A percentile compares a stretch with the other conserved stretches of the same genome.
Evolutionary conservation across 2,113 vertebrate species (phyloP).

Genomic region (Pangasianodon gigas): DNA sequence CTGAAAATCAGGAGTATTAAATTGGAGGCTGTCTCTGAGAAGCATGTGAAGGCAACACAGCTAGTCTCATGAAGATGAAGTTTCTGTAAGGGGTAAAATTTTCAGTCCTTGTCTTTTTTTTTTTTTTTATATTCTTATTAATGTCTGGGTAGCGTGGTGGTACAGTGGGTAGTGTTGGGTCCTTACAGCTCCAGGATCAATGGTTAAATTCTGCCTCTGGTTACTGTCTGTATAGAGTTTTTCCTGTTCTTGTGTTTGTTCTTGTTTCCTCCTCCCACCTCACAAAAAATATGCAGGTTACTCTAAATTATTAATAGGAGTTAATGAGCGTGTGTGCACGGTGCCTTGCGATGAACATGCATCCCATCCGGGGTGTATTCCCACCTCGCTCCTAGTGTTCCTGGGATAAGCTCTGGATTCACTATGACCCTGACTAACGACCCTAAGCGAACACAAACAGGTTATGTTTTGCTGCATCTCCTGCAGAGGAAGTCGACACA

Average conservation of each 20-base stretch:
- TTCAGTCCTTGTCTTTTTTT: not conserved
- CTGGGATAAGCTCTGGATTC: not conserved
- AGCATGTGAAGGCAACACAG: constrained; percentile 35
- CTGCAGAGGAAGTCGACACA: not conserved
- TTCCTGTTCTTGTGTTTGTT: not conserved
- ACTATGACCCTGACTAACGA: not conserved
- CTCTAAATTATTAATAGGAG: not conserved
- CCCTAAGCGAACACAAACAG: not conserved
- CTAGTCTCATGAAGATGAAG: constrained; percentile 43
- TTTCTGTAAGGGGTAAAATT: not conserved
- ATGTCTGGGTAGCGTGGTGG: not conserved
- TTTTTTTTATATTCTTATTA: not conserved
- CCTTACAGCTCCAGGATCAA: not conserved
- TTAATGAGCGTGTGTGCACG: not conserved
- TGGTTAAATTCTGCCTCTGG: not conserved
- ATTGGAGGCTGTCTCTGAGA: constrained; percentile 45
- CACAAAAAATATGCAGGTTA: not conserved
- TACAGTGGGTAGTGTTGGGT: not conserved
- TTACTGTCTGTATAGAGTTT: not conserved
- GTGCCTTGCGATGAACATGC: not conserved
- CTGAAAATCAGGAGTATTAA: constrained; percentile 58
- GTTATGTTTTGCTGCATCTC: not conserved
- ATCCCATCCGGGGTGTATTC: not conserved
- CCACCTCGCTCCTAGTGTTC: not conserved
- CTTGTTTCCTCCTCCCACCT: not conserved